A percentile compares a stretch with the other conserved stretches of the same genome.
These are phyloP conservation scores for Emys orbicularis DNA, from an alignment of 2,797 vertebrate genomes.

Conservation along the genomic window DNA sequence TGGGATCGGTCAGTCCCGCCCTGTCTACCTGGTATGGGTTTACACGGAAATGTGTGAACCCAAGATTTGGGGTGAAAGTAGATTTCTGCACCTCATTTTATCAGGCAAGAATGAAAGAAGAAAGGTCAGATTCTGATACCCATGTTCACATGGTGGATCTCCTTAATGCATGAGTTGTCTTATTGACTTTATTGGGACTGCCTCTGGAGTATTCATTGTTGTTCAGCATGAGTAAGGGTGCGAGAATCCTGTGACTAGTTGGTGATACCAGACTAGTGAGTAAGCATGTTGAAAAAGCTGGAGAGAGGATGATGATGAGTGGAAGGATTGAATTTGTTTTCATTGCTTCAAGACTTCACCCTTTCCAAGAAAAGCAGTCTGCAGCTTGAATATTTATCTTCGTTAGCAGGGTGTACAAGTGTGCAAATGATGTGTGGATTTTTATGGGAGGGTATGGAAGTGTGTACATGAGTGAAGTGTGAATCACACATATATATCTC, in stretches of 20 bases:
- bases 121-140: background rate
- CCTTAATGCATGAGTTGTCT: background rate
- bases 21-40: fast-evolving
- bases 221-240: background rate
- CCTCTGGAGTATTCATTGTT: background rate
- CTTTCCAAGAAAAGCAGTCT: conserved; percentile 80
- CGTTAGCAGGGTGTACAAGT: conserved; percentile 71
- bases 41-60: background rate
- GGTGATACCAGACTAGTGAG: conserved; percentile 68
- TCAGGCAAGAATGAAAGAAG: background rate
- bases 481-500: conserved; percentile 71
- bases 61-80: background rate
- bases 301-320: conserved; percentile 65
- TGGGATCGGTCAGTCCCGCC: background rate
- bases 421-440: conserved; percentile 78
- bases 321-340: conserved; percentile 73
- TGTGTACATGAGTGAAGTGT: conserved; percentile 72
- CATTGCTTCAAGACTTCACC: conserved; percentile 68
- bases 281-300: conserved; percentile 57
- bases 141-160: background rate
- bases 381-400: conserved; percentile 76
- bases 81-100: background rate
- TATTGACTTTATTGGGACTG: background rate
- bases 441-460: conserved; percentile 75
- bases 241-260: conserved; percentile 53